These are phyloP conservation scores for Dendropsophus ebraccatus DNA, from an alignment of 2,113 vertebrate species.

Conservation along the genomic window DNA sequence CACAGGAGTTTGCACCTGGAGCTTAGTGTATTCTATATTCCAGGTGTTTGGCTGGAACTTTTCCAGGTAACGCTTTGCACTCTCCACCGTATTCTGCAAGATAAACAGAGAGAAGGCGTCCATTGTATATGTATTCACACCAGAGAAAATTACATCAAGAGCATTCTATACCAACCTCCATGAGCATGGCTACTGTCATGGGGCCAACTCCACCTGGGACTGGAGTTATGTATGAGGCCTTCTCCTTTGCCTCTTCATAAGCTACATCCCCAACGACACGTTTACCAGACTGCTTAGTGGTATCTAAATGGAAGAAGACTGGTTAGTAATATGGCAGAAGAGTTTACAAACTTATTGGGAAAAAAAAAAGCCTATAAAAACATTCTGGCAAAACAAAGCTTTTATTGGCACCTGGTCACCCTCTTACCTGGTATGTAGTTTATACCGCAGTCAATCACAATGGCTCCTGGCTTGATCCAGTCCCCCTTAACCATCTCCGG, in stretches of 20 bases:
- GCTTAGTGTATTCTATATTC: slow-evolving; percentile 83
- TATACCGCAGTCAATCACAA: slow-evolving; percentile 98
- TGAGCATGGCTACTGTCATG: slow-evolving; percentile 98
- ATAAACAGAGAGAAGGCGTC: no score
- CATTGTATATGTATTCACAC: not conserved
- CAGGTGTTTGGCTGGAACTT: slow-evolving; percentile 84
- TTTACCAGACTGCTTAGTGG: slow-evolving; percentile 84
- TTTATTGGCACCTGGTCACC: no score
- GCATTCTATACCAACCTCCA: slow-evolving; percentile 79
- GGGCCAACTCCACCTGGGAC: slow-evolving; percentile 97
- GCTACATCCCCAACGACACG: slow-evolving; percentile 91
- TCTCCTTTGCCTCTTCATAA: slow-evolving; percentile 84
- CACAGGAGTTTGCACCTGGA: slow-evolving; percentile 82
- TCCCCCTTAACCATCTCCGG: slow-evolving; percentile 95
- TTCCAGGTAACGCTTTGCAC: slow-evolving; percentile 86
- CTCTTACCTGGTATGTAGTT: slow-evolving; percentile 87
- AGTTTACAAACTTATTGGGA: no score
- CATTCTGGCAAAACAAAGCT: no score
- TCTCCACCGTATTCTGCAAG: slow-evolving; percentile 90
- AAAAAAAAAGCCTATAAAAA: no score
- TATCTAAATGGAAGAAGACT: slow-evolving; percentile 75
- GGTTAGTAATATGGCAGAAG: no score
- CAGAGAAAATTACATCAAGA: not conserved
- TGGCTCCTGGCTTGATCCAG: slow-evolving; percentile 94
- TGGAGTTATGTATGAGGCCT: slow-evolving; percentile 90